These are phyloP conservation scores for Choristoneura rosaceana DNA, from an alignment of 2,888 invertebrate species.

Conservation along the genomic window DNA sequence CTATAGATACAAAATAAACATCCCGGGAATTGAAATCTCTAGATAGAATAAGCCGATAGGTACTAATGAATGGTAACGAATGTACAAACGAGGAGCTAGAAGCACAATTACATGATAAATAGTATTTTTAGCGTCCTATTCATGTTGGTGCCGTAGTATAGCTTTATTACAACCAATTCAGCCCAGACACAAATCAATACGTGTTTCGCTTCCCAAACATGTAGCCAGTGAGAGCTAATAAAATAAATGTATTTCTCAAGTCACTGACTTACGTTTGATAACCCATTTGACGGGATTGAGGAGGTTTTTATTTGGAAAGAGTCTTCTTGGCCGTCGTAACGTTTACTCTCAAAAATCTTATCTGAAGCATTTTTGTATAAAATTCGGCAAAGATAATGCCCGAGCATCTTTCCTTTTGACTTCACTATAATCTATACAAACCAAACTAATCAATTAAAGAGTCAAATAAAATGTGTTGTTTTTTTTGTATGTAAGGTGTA, in stretches of 20 bases:
- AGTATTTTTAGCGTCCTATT: conserved; percentile 38
- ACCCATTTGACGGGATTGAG: conserved; percentile 33
- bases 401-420: not conserved
- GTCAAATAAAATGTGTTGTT: too few species aligned
- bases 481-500: too few species aligned
- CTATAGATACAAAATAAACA: conserved; percentile 11
- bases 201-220: conserved; percentile 29
- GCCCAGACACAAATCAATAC: conserved; percentile 33
- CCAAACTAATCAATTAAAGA: too few species aligned
- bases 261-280: conserved; percentile 40
- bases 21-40: conserved; percentile 5
- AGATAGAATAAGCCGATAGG: conserved; percentile 14
- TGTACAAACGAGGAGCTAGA: conserved; percentile 19
- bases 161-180: conserved; percentile 37
- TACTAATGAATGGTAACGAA: conserved; percentile 34
- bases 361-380: not conserved
- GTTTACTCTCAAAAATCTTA: conserved; percentile 16
- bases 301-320: conserved; percentile 32
- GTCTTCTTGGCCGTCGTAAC: conserved; percentile 20
- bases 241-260: conserved; percentile 41
- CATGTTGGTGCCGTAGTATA: conserved; percentile 13
- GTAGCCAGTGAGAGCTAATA: conserved; percentile 35
- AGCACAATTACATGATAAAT: conserved; percentile 29
- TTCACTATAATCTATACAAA: conserved; percentile 1
- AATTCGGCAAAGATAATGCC: too few species aligned